A percentile compares a stretch with the other conserved stretches of the same genome.
Evolutionary conservation across 2,113 vertebrate genomes (phyloP).

Genomic region (Aegithalos caudatus): DNA sequence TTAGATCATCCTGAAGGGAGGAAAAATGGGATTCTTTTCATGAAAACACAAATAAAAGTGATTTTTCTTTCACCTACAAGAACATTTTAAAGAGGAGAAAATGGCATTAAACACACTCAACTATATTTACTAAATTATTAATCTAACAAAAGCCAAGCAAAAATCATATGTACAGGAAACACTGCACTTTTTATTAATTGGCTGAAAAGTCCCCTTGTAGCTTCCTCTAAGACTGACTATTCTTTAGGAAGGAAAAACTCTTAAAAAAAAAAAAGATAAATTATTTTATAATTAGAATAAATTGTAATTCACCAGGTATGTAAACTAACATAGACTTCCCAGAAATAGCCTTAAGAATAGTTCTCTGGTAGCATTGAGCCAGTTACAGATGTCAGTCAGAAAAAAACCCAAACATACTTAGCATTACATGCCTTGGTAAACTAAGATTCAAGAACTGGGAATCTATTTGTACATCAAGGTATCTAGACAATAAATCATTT

Average conservation of each 20-base stretch:
- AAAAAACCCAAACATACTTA: background rate
- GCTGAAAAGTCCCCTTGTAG: background rate
- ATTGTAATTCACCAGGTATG: slow-evolving; percentile 17
- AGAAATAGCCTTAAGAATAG: background rate
- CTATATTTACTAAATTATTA: slow-evolving; percentile 53
- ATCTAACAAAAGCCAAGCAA: slow-evolving; percentile 10
- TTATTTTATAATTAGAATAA: slow-evolving; percentile 40
- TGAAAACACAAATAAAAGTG: background rate
- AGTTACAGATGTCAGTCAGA: background rate
- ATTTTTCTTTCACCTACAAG: background rate
- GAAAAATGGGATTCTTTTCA: background rate
- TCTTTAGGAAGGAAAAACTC: slow-evolving; percentile 13
- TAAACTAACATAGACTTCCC: background rate
- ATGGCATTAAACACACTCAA: background rate
- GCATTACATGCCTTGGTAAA: background rate
- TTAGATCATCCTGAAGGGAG: background rate
- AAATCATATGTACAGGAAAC: slow-evolving; percentile 13
- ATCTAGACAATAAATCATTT: background rate
- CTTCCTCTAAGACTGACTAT: background rate
- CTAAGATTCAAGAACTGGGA: background rate
- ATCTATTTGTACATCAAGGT: background rate
- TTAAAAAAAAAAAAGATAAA: slow-evolving; percentile 31
- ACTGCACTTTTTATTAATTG: slow-evolving; percentile 22
- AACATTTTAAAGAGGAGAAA: background rate
- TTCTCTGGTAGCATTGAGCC: background rate